Conservation (phyloP, 2,113 vertebrate species). For the Tichodroma muraria region DNA sequence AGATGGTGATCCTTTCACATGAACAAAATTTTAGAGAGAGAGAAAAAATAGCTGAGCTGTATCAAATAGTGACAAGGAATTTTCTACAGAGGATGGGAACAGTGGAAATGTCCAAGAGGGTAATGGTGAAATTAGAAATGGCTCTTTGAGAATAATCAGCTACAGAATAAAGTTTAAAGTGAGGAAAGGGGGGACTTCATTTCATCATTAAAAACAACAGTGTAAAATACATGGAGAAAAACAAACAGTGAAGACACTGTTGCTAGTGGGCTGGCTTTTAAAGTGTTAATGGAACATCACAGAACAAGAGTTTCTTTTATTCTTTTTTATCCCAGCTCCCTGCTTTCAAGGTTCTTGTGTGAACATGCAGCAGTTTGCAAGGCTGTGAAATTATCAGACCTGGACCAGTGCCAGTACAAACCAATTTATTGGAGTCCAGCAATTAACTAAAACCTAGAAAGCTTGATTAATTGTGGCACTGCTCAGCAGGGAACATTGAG, state of each 20-base stretch:
- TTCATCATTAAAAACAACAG: not conserved
- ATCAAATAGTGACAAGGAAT: not conserved
- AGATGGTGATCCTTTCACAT: not conserved
- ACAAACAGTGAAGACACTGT: slow-evolving; percentile 47
- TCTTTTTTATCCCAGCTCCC: slow-evolving; percentile 43
- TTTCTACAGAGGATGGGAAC: not conserved
- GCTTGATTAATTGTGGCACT: slow-evolving; percentile 77
- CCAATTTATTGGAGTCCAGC: slow-evolving; percentile 77
- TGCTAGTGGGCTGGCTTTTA: slow-evolving; percentile 27
- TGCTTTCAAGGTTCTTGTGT: slow-evolving; percentile 69
- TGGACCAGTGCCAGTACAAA: slow-evolving; percentile 75
- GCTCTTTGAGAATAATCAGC: not conserved
- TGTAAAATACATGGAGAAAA: not conserved
- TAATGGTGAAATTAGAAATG: not conserved
- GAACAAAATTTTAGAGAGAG: not conserved
- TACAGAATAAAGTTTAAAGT: not conserved
- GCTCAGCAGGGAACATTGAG: slow-evolving; percentile 65
- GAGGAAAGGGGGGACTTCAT: not conserved
- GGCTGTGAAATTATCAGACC: slow-evolving; percentile 76
- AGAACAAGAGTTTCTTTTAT: slow-evolving; percentile 74
- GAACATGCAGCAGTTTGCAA: slow-evolving; percentile 72
- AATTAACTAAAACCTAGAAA: slow-evolving; percentile 81
- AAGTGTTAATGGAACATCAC: slow-evolving; percentile 50
- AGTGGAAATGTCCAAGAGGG: not conserved
- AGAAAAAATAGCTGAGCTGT: not conserved